Base-by-base conservation (phyloP, 2,888 invertebrate genomes). In the Glaucopsyche alexis region DNA sequence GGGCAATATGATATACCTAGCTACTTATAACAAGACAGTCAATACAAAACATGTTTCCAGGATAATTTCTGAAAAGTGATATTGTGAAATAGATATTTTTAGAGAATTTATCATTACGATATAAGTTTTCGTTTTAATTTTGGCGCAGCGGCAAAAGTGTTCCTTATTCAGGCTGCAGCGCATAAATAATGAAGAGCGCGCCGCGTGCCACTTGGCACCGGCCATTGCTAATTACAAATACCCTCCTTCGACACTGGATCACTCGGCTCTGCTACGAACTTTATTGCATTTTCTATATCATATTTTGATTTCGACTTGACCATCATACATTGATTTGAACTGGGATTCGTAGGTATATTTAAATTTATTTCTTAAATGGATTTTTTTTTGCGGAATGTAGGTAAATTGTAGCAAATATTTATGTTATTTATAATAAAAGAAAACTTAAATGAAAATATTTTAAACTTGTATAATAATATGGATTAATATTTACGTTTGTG, bases 131-230 rank as follows among this genome's bases (percentile, higher is more conserved):
- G 75, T 81, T 82, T 83, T 82, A 82, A 83, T 82, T 86, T 87
- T 88, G 82, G 82, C 85, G 85, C 86, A 87, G 83, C 82, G 81
- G 81, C 81, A 83, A 60, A 78, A 79, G 82, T 82, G 84, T 86
- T 88, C 82, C 83, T 85, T 85, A 86, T 85, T 86, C 86, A 85
- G 87, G 82, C 86, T 89, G 87, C 87, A 87, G 87, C 83, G 86
- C 84, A 87, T 88, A 88, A 87, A 88, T 87, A 89, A 89, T 89
- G 89, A 88, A 88, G 87, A 88, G 88, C 85, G 85, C 83, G 85
- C 83, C 84, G 84, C 83, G 79, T 82, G 81, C 81, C 81, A 77
- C 80, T 81, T 78, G 79, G 81, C 81, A 81, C 82, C 81, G 83
- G 81, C 82, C 82, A 82, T 81, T 84, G 81, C 87, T 86, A 89